Evolutionary conservation across 2,888 invertebrate genomes (phyloP).

Genomic region (Hesperia comma): DNA sequence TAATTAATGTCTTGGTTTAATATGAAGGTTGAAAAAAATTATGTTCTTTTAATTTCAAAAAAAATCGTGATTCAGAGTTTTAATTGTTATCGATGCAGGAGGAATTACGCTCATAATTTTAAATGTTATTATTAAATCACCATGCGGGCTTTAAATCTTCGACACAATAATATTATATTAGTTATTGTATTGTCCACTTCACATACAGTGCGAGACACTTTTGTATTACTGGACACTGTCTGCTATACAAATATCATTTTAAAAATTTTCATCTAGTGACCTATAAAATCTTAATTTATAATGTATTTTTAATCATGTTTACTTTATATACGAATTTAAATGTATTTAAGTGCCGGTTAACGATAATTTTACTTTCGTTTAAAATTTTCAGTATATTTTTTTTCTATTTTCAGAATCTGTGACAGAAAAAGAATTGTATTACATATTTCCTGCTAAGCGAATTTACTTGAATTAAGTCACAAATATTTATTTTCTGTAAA

Average conservation of each 20-base stretch:
- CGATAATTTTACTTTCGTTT: neutral
- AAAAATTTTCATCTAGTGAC: neutral
- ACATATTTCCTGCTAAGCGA: conserved; percentile 32
- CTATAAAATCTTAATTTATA: neutral
- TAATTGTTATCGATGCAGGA: conserved; percentile 18
- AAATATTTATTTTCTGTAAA: conserved; percentile 31
- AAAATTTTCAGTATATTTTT: neutral
- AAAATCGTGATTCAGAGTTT: neutral
- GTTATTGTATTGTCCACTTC: neutral
- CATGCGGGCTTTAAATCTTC: neutral
- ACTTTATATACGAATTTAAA: too few species aligned
- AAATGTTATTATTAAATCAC: conserved; percentile 13
- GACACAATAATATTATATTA: neutral
- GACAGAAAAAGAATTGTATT: neutral
- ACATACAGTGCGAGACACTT: neutral
- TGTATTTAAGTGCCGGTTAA: too few species aligned
- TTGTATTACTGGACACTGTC: neutral
- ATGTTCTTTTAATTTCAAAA: neutral
- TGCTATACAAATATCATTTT: neutral
- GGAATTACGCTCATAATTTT: conserved; percentile 1
- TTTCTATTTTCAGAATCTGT: neutral
- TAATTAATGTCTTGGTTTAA: neutral
- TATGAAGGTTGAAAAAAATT: too few species aligned
- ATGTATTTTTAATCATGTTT: neutral
- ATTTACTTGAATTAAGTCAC: conserved; percentile 37